Evolutionary conservation across 2,113 vertebrate genomes (phyloP).

Genomic region (Hydrochoerus hydrochaeris): DNA sequence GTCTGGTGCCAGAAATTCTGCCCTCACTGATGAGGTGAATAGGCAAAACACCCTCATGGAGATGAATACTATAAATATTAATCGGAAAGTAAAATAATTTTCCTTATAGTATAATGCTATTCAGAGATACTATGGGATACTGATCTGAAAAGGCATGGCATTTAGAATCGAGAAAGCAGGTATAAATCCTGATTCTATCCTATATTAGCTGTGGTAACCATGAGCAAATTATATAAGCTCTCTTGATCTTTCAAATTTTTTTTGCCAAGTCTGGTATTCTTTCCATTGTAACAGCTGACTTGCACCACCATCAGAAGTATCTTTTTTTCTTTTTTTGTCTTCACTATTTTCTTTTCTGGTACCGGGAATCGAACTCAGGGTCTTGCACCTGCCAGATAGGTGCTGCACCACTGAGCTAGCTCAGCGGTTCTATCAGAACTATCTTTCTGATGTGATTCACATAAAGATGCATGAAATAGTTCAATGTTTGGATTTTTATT

Average conservation of each 20-base stretch:
- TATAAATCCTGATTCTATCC: background rate
- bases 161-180: background rate
- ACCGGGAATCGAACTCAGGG: too few relatives aligned
- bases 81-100: background rate
- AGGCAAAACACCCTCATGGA: background rate
- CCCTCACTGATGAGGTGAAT: background rate
- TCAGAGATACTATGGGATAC: background rate
- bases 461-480: background rate
- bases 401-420: too few relatives aligned
- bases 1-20: background rate
- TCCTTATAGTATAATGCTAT: background rate
- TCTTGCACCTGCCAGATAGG: too few relatives aligned
- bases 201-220: background rate
- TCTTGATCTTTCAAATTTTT: slow-evolving; percentile 22
- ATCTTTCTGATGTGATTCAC: background rate
- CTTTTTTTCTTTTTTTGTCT: background rate
- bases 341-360: too few relatives aligned
- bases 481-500: slow-evolving; percentile 4
- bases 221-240: background rate
- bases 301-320: background rate
- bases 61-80: background rate
- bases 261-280: background rate
- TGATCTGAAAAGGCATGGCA: background rate
- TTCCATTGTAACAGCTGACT: slow-evolving; percentile 7
- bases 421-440: background rate